phyloP scores from a whole-genome alignment of 2,888 invertebrate species.

The Eupithecia abbreviata region DNA sequence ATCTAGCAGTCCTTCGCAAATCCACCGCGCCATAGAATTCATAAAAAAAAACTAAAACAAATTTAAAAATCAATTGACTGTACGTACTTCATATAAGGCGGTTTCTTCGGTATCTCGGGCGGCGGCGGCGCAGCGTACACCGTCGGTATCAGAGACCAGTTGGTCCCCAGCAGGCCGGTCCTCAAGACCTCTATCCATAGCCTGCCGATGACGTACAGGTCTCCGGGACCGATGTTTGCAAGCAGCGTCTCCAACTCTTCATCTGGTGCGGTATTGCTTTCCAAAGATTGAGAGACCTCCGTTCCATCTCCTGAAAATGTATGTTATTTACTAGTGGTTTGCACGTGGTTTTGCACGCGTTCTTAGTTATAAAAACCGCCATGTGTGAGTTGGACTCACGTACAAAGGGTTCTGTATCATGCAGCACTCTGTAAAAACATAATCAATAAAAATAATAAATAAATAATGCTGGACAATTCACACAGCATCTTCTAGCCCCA shows the following conservation, averaged over 20 bases:
- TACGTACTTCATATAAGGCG: background rate
- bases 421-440: no score
- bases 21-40: no score
- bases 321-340: background rate
- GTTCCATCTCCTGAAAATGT: background rate
- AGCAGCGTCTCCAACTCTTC: background rate
- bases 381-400: no score
- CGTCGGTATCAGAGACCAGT: background rate
- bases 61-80: no score
- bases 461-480: no score
- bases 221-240: background rate
- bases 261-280: background rate
- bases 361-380: no score
- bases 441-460: no score
- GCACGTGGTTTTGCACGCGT: no score
- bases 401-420: no score
- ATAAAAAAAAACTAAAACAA: no score
- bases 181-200: background rate
- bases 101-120: background rate
- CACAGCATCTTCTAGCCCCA: no score
- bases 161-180: background rate
- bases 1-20: no score
- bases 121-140: background rate
- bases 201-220: slow-evolving; percentile 1
- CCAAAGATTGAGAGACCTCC: background rate